phyloP scores from a whole-genome alignment of 2,888 invertebrate genomes.

The Aphodius sticticus region DNA sequence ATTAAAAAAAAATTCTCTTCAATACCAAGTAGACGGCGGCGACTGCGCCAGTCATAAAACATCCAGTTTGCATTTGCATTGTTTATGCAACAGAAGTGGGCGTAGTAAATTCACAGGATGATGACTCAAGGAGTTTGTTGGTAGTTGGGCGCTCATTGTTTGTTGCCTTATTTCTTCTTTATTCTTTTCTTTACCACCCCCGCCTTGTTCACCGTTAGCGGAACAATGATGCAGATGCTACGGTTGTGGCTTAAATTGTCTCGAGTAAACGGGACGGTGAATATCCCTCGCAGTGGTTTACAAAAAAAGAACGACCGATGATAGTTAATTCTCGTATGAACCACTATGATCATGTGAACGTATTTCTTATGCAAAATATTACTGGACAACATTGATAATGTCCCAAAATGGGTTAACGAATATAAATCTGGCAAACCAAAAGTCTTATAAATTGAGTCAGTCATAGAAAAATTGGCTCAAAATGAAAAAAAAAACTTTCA shows the following conservation, averaged over 20 bases:
- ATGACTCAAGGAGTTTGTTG: neutral
- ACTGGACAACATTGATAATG: too few relatives aligned
- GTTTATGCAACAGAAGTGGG: neutral
- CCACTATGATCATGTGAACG: too few relatives aligned
- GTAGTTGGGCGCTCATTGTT: neutral
- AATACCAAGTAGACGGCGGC: neutral
- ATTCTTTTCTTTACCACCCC: neutral
- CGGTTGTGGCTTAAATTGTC: neutral
- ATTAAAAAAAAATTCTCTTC: neutral
- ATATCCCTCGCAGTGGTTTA: neutral
- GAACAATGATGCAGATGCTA: neutral
- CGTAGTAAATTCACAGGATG: neutral
- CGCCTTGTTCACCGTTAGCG: neutral
- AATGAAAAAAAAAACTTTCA: too few relatives aligned
- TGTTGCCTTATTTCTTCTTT: neutral
- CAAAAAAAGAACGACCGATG: neutral
- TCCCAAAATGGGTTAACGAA: too few relatives aligned
- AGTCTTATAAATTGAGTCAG: too few relatives aligned
- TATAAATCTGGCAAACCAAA: too few relatives aligned
- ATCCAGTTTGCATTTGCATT: conserved; percentile 4
- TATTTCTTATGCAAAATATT: too few relatives aligned
- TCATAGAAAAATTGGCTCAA: too few relatives aligned
- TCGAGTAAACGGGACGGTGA: neutral
- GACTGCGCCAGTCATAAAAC: neutral
- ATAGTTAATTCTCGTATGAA: neutral